Evolutionary conservation across 2,113 vertebrate species (phyloP).

Genomic region (Siniperca knerii): DNA sequence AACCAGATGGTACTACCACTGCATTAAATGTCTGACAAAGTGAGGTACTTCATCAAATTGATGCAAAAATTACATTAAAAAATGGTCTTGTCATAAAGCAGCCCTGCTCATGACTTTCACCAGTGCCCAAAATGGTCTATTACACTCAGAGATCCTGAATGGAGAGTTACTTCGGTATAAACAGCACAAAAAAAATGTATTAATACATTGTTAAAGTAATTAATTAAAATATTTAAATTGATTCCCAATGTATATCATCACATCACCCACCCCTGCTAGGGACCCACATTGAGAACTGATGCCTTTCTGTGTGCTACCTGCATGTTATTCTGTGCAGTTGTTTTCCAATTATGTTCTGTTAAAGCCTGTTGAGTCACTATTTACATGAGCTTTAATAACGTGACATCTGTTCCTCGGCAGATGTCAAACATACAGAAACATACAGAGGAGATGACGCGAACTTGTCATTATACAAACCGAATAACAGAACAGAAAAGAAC

Average conservation of each 20-base stretch:
- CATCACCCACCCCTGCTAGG: neutral
- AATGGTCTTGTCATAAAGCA: neutral
- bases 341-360: neutral
- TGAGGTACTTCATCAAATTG: neutral
- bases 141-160: neutral
- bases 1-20: neutral
- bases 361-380: conserved; percentile 10
- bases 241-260: neutral
- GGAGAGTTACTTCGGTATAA: neutral
- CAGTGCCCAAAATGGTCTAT: too few relatives aligned
- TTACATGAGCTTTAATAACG: neutral
- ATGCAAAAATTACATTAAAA: neutral
- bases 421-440: neutral
- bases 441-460: neutral
- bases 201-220: too few relatives aligned
- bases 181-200: too few relatives aligned
- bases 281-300: neutral
- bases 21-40: neutral
- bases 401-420: neutral
- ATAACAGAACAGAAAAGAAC: neutral
- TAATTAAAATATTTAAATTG: too few relatives aligned
- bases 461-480: conserved; percentile 1
- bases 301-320: neutral
- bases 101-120: neutral
- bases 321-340: neutral